Evolutionary conservation across 1,140 invertebrate genomes (phyloP), one percentile per base, ranked within the genome.

Genomic region (Globodera rostochiensis): DNA sequence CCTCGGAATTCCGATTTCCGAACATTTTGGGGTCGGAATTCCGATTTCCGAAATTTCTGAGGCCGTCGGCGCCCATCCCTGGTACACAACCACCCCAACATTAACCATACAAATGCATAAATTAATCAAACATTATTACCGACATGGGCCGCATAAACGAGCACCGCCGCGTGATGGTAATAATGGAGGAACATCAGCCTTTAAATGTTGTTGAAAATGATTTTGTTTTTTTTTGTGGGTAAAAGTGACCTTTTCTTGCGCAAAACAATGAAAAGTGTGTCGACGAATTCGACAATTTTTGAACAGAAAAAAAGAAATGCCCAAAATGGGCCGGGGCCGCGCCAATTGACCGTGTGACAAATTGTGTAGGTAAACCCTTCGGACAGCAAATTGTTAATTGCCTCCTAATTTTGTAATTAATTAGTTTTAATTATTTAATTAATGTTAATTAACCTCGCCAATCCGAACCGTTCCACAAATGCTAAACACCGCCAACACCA

Each of bases 401-500:
- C 83, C 71, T 85, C 84, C 0, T 95, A 36, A 36, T 25, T 25
- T 3, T 36, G 36, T 36, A 36, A 36, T 36, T 36, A 36, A 36
- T 3, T 2, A 36, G 2, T 36, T 36, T 36, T 1, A 36, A 25
- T 25, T 25, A 25, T 25, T 0, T 1, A 25, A 25, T 25, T 25
- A 25, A 25, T 25, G 36, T 36, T 36, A 84, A 90, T 87, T 53
- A 87, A 88, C 64, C 87, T 86, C 88, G 86, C 87, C 64, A 87
- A 73, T 36, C 85, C 50, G 70, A 98, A 92, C 70, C 97, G 95
- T 89, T 69, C 96, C 96, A 91, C 96, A 94, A 83, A 98, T 94
- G 90, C 95, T 97, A 91, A 98, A 98, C 21, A 94, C 91, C 6
- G 96, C 96, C 82, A 98, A 90, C 80, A 93, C 90, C 74, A 94